phyloP scores from a whole-genome alignment of 2,888 invertebrate species.

The Drosophila paranaensis region DNA sequence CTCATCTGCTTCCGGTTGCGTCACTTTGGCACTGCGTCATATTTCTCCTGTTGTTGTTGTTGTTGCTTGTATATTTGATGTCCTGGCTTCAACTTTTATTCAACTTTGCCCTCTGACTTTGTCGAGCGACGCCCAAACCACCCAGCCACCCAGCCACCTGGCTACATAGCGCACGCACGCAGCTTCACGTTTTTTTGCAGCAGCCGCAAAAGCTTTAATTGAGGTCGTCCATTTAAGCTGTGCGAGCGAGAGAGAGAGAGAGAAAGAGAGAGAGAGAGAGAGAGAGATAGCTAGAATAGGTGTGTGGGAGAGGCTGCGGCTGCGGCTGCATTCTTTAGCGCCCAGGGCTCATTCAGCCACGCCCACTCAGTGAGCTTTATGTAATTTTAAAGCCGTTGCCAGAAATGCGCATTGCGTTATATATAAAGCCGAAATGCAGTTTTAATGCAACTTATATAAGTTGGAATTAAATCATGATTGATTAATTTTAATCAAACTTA shows the following conservation, averaged over 20 bases:
- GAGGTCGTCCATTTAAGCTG: constrained; percentile 83
- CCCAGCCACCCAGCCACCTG: constrained; percentile 2
- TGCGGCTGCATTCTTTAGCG: constrained; percentile 45
- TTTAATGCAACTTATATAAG: constrained; percentile 43
- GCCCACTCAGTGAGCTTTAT: constrained; percentile 61
- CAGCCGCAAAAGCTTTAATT: constrained; percentile 74
- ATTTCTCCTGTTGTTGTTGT: constrained; percentile 38
- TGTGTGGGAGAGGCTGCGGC: constrained; percentile 7
- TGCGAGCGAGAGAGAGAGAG: constrained; percentile 19
- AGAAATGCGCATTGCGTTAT: constrained; percentile 56
- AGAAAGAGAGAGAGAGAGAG: not conserved
- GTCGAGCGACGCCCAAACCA: constrained; percentile 25
- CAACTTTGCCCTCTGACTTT: constrained; percentile 82
- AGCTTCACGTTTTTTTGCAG: constrained; percentile 11
- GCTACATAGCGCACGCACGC: constrained; percentile 4
- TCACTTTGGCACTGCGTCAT: constrained; percentile 76
- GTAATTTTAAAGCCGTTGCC: constrained; percentile 62
- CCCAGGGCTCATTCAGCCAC: constrained; percentile 53
- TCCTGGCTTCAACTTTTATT: constrained; percentile 73
- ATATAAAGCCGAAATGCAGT: constrained; percentile 43
- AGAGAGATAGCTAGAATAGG: not conserved
- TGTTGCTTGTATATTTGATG: constrained; percentile 17
- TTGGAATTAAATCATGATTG: not conserved
- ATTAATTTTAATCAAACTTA: too few species aligned
- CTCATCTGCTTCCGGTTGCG: constrained; percentile 72